Evolutionary conservation across 2,113 vertebrate species (phyloP), one percentile per base, ranked within the genome.

Genomic region (Corythoichthys intestinalis): DNA sequence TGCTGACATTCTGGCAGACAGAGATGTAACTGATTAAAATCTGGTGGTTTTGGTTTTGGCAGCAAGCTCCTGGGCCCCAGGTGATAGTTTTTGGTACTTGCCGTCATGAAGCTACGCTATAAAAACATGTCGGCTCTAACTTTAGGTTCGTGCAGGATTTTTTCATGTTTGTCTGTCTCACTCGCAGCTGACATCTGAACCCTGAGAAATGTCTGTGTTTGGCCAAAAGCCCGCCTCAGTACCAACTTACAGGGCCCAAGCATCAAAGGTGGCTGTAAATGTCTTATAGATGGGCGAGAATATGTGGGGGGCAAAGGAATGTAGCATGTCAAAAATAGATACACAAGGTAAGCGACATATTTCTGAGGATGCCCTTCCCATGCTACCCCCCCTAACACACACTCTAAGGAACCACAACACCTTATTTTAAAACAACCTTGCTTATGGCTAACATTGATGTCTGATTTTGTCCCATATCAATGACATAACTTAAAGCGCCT

Each of bases 211-310:
- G 83, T 91, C 87, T 90, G 87, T 84, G 83, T 62, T 83, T 35
- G 76, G 87, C 89, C 88, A 75, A 85, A 87, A 83, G 62, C 69
- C 52, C 37, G 62, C 77, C 87, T 86, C 70, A 71, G 76, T 81
- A 77, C 84, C 54, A 75, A 71, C 82, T 83, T 87, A 90, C 85
- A 87, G 86, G 83, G 79, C 79, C 74, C 1, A 17, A 74, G 83
- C 91, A 93, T 92, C 91, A 93, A 93, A 93, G 91, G 90, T 91
- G 81, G 76, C 77, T 85, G 88, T 88, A 92, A 90, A 92, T 91
- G 88, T 91, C 89, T 91, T 92, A 91, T 91, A 90, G 86, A 90
- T 85, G 87, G 88, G 91, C 85, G 90, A 91, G 90, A 93, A 91
- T 87, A 91, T 90, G 84, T 91, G 72, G 80, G 67, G 75, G 75